These are phyloP conservation scores for Ranitomeya imitator DNA, from an alignment of 2,113 vertebrate species.

Conservation along the genomic window DNA sequence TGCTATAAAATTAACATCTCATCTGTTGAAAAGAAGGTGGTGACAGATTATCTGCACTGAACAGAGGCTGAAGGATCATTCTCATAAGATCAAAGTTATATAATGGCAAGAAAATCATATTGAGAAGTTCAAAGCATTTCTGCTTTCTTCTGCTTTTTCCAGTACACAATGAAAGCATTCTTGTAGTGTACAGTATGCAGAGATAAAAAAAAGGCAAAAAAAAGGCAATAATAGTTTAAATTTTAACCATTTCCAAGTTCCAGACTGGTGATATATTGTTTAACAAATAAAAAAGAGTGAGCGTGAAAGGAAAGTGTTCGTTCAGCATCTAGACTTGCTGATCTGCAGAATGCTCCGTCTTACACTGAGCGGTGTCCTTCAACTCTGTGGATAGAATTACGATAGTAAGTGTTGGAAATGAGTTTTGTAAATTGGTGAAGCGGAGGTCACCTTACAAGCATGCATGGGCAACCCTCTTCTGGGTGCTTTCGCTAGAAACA, in stretches of 20 bases:
- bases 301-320: slow-evolving; percentile 43
- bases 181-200: slow-evolving; percentile 39
- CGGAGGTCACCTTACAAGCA: slow-evolving; percentile 16
- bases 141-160: slow-evolving; percentile 38
- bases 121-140: slow-evolving; percentile 54
- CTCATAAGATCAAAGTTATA: slow-evolving; percentile 43
- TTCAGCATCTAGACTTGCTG: slow-evolving; percentile 52
- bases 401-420: slow-evolving; percentile 14
- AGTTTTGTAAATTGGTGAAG: slow-evolving; percentile 7
- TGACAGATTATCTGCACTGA: slow-evolving; percentile 30
- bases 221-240: slow-evolving; percentile 45
- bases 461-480: not conserved
- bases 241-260: slow-evolving; percentile 51
- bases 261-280: slow-evolving; percentile 33
- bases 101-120: slow-evolving; percentile 55
- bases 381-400: slow-evolving; percentile 13
- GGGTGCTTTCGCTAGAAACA: not conserved
- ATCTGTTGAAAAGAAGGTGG: slow-evolving; percentile 27
- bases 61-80: slow-evolving; percentile 41
- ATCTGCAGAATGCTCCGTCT: slow-evolving; percentile 25
- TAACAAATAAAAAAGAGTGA: slow-evolving; percentile 38
- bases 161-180: slow-evolving; percentile 52
- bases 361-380: slow-evolving; percentile 15
- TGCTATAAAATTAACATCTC: slow-evolving; percentile 42
- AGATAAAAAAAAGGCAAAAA: slow-evolving; percentile 44